These are phyloP conservation scores for Margaritifera margaritifera DNA, from an alignment of 2,888 invertebrate species.

Conservation along the genomic window DNA sequence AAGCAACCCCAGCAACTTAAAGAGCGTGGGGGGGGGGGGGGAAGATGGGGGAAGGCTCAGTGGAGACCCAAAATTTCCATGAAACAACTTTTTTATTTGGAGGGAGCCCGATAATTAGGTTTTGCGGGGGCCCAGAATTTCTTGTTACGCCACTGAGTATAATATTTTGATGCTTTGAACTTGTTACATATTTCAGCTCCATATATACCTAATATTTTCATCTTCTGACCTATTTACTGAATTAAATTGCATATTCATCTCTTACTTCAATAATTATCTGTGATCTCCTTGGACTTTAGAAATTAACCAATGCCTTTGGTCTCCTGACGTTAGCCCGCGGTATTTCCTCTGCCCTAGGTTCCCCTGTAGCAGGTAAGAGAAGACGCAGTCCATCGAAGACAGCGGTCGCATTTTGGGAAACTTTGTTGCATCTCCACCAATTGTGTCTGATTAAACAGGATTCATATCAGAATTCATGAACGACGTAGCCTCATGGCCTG, in stretches of 20 bases:
- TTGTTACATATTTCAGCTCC: too few species aligned
- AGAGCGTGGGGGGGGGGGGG: too few species aligned
- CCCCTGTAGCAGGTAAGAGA: conserved; percentile 85
- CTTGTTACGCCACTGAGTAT: too few species aligned
- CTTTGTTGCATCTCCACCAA: not conserved
- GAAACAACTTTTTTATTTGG: too few species aligned
- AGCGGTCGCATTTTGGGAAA: not conserved
- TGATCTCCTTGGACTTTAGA: conserved; percentile 94
- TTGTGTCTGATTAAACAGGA: not conserved
- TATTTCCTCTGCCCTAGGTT: conserved; percentile 88
- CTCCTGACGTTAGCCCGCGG: conserved; percentile 96
- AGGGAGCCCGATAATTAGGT: too few species aligned
- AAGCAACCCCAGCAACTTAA: too few species aligned
- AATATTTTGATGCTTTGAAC: too few species aligned
- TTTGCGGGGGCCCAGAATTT: too few species aligned
- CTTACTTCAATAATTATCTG: conserved; percentile 98
- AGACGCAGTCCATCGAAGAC: not conserved
- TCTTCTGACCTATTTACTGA: not conserved
- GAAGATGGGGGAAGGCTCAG: too few species aligned
- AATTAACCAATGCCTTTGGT: conserved; percentile 97
- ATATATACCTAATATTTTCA: not conserved
- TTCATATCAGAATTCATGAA: not conserved
- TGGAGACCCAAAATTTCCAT: too few species aligned
- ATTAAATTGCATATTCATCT: conserved; percentile 94
- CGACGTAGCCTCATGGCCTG: too few species aligned